Conservation (phyloP, 2,113 vertebrate species). For the Cepphus grylle region DNA sequence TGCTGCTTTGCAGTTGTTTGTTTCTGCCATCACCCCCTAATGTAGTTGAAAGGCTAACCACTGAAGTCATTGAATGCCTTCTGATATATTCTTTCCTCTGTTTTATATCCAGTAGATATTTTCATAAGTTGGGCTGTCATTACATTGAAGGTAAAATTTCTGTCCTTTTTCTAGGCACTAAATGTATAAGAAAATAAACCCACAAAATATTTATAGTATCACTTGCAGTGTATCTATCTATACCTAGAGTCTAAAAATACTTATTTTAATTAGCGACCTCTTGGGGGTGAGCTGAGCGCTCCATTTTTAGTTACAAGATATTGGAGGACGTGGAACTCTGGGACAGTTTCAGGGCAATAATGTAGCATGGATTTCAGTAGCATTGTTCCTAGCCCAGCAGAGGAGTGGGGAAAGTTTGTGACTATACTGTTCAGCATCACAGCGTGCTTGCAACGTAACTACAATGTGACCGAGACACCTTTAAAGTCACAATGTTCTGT, state of each 20-base stretch:
- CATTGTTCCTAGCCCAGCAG: background rate
- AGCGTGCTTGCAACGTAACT: background rate
- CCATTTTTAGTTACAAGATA: constrained; percentile 43
- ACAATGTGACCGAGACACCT: background rate
- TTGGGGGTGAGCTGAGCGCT: background rate
- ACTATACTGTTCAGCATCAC: background rate
- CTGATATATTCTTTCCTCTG: background rate
- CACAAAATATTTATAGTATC: constrained; percentile 14
- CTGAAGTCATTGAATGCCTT: background rate
- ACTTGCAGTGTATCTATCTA: background rate
- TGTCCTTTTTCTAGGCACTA: background rate
- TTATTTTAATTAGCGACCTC: constrained; percentile 32
- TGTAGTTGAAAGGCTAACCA: background rate
- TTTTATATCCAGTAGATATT: background rate
- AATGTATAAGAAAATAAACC: constrained; percentile 11
- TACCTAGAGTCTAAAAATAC: constrained; percentile 45
- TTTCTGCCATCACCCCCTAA: background rate
- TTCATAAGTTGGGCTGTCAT: background rate
- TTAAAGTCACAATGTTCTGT: background rate
- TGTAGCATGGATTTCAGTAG: background rate
- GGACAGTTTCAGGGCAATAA: constrained; percentile 1
- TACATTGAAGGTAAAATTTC: background rate
- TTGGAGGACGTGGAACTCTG: background rate
- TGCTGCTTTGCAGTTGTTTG: background rate
- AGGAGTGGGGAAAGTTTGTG: background rate